These are phyloP conservation scores for Archips xylosteana DNA, from an alignment of 2,888 invertebrate species.

Conservation along the genomic window DNA sequence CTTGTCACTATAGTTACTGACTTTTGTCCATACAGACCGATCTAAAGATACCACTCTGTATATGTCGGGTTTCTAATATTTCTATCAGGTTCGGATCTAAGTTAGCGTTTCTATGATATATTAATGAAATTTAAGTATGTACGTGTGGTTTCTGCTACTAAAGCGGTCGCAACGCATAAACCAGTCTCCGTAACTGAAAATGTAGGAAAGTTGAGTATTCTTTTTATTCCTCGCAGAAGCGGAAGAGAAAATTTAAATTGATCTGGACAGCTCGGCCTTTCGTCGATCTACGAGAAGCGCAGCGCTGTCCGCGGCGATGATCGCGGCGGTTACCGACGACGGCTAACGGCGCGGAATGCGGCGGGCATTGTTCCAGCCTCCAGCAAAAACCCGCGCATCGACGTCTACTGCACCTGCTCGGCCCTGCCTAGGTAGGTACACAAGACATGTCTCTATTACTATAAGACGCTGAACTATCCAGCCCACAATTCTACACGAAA, in stretches of 20 bases:
- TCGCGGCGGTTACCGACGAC: constrained; percentile 68
- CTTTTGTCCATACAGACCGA: too few relatives aligned
- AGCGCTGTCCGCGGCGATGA: constrained; percentile 52
- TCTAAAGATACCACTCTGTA: too few relatives aligned
- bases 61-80: too few relatives aligned
- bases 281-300: constrained; percentile 26
- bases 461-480: not conserved
- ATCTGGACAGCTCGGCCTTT: constrained; percentile 47
- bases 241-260: constrained; percentile 49
- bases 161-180: too few relatives aligned
- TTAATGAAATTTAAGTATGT: too few relatives aligned
- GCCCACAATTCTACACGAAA: not conserved
- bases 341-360: constrained; percentile 81
- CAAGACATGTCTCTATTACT: constrained; percentile 8
- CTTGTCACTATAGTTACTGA: too few relatives aligned
- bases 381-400: constrained; percentile 72
- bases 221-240: constrained; percentile 11
- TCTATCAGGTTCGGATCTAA: too few relatives aligned
- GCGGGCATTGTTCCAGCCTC: constrained; percentile 74
- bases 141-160: too few relatives aligned
- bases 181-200: too few relatives aligned
- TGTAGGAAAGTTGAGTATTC: not conserved
- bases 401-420: constrained; percentile 66
- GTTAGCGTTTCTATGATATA: too few relatives aligned
- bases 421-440: not conserved